Percentiles rank a stretch among this genome's conserved stretches.
Conservation (phyloP, 2,113 vertebrate species). For the Spermophilus dauricus region DNA sequence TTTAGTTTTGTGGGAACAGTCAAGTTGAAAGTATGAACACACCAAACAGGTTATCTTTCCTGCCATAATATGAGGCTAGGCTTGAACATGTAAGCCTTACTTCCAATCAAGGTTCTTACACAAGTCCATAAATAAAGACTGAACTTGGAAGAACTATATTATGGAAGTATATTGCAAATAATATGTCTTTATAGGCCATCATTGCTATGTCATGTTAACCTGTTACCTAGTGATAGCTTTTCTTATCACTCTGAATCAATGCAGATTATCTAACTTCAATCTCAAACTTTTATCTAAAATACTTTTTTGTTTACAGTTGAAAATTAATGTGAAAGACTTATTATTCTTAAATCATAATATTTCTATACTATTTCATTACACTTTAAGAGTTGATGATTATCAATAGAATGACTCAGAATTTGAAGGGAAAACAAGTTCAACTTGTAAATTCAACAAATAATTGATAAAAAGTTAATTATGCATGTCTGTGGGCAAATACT, state of each 20-base stretch:
- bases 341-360: not conserved
- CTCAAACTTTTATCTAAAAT: not conserved
- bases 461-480: conserved; percentile 69
- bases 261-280: not conserved
- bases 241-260: not conserved
- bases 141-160: not conserved
- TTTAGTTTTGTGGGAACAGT: not conserved
- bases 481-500: conserved; percentile 52
- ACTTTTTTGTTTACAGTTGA: not conserved
- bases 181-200: not conserved
- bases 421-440: conserved; percentile 35
- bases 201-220: not conserved
- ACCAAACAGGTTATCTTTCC: fast-evolving
- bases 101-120: not conserved
- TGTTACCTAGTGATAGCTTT: not conserved
- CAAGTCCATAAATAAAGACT: not conserved
- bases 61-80: not conserved
- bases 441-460: conserved; percentile 66
- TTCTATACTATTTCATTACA: not conserved
- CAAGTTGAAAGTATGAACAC: not conserved
- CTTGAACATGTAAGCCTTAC: not conserved
- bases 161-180: not conserved
- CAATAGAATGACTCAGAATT: not conserved
- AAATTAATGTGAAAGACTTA: not conserved
- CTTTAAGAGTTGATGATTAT: not conserved